A percentile compares a stretch with the other conserved stretches of the same genome.
Conservation (phyloP, 2,113 vertebrate genomes). For the Penelope pileata region DNA sequence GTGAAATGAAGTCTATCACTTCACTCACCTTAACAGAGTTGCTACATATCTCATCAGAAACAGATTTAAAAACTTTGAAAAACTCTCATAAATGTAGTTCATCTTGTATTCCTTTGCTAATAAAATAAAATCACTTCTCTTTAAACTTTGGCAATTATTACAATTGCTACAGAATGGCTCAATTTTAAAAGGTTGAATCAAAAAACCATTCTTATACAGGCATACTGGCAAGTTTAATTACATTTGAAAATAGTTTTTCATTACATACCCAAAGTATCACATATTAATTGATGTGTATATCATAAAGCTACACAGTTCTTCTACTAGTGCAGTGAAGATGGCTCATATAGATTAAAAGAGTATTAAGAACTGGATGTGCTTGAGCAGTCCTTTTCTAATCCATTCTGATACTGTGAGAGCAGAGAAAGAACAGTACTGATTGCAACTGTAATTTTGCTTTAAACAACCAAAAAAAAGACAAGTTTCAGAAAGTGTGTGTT, state of each 20-base stretch:
- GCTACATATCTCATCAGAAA: background rate
- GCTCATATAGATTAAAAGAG: background rate
- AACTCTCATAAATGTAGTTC: background rate
- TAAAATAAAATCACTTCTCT: background rate
- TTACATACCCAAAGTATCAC: background rate
- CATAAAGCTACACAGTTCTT: background rate
- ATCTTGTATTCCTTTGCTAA: background rate
- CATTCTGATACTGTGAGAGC: background rate
- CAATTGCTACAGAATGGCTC: background rate
- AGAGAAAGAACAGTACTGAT: background rate
- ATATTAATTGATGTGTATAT: background rate
- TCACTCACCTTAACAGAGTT: background rate
- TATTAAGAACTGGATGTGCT: background rate
- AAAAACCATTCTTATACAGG: background rate
- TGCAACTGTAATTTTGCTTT: background rate
- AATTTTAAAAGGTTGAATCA: background rate
- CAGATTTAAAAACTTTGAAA: background rate
- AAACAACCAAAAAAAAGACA: background rate
- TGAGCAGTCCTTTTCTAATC: background rate
- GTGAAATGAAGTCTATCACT: background rate
- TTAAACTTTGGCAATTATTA: background rate
- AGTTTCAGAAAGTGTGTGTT: background rate
- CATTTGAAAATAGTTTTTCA: background rate
- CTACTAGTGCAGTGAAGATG: background rate
- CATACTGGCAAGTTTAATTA: background rate